phyloP scores from a whole-genome alignment of 1,140 invertebrate genomes.

The Sminthurides bifidus region DNA sequence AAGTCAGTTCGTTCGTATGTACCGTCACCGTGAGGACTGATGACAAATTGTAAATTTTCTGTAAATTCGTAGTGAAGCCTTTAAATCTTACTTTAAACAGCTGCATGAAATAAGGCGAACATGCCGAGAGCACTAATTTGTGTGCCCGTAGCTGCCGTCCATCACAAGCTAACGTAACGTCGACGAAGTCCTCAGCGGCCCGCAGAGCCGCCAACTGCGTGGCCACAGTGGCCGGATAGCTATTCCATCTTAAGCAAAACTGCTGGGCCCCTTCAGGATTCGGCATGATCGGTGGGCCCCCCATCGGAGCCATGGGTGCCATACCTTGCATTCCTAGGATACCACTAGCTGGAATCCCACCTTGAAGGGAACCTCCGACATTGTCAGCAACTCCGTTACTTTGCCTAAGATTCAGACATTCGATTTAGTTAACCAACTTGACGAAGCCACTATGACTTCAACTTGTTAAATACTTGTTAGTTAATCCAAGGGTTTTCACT shows the following conservation, averaged over 20 bases:
- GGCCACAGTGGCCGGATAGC: constrained; percentile 60
- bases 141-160: constrained; percentile 38
- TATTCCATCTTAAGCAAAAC: constrained; percentile 86
- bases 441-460: background rate
- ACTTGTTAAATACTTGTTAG: background rate
- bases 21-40: too few relatives aligned
- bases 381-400: constrained; percentile 1
- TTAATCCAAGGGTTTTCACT: background rate
- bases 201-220: constrained; percentile 33
- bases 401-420: constrained; percentile 3
- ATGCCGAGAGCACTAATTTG: constrained; percentile 41
- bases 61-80: background rate
- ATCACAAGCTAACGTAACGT: constrained; percentile 39
- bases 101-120: constrained; percentile 42
- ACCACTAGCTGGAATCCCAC: constrained; percentile 2
- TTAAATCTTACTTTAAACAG: constrained; percentile 35
- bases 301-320: constrained; percentile 24
- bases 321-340: constrained; percentile 14
- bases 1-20: too few relatives aligned
- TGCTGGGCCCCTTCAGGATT: constrained; percentile 53
- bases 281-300: constrained; percentile 5
- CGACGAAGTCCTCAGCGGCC: constrained; percentile 39
- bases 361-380: constrained; percentile 10
- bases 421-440: background rate
- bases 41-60: too few relatives aligned